A percentile compares a stretch with the other conserved stretches of the same genome.
Evolutionary conservation across 2,113 vertebrate species (phyloP).

Genomic region (Scartelaos histophorus): DNA sequence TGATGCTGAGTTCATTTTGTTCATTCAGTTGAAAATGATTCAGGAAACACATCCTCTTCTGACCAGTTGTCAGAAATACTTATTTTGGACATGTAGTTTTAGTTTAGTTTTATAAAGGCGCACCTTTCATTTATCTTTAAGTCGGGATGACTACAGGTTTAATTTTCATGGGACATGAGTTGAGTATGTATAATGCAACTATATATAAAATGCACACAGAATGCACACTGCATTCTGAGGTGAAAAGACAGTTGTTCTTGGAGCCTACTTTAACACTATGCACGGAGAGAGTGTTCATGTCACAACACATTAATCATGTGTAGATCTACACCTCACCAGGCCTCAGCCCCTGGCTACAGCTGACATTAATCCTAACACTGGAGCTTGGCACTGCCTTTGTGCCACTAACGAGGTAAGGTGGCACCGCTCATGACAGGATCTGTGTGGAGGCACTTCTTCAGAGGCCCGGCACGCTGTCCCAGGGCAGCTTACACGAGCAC

Average conservation of each 20-base stretch:
- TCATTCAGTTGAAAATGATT: too few species aligned
- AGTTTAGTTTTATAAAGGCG: background rate
- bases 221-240: constrained; percentile 44
- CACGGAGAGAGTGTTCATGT: constrained; percentile 47
- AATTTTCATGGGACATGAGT: background rate
- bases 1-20: background rate
- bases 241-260: background rate
- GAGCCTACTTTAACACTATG: constrained; percentile 11
- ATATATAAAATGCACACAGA: background rate
- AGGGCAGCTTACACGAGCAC: constrained; percentile 4
- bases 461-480: constrained; percentile 68
- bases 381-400: constrained; percentile 53
- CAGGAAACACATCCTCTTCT: background rate
- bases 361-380: constrained; percentile 71
- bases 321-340: constrained; percentile 52
- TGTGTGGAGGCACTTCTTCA: constrained; percentile 62
- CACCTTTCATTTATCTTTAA: background rate
- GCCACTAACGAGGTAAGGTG: constrained; percentile 69
- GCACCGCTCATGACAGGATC: constrained; percentile 68
- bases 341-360: constrained; percentile 56
- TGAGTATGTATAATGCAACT: background rate
- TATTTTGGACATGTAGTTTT: background rate
- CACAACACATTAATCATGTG: constrained; percentile 62
- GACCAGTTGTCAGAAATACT: background rate
- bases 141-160: background rate